Percentiles rank a stretch among this genome's conserved stretches.
These are phyloP conservation scores for Abscondita cerata DNA, from an alignment of 2,888 invertebrate genomes.

Conservation along the genomic window DNA sequence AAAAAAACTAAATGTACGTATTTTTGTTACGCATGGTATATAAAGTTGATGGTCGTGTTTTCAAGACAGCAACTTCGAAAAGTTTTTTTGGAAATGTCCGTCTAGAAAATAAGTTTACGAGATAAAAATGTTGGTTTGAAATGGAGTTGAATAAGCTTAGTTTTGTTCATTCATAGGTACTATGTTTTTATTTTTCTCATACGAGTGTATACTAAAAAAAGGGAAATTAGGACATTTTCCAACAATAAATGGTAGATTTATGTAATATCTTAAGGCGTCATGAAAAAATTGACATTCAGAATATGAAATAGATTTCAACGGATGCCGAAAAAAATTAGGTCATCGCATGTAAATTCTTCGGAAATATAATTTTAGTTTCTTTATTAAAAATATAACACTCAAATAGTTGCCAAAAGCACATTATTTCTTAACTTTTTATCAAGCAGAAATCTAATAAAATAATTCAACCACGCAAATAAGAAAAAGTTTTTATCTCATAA, in stretches of 20 bases:
- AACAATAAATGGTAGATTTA: constrained; percentile 11
- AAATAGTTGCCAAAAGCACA: constrained; percentile 1
- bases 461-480: background rate
- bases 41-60: constrained; percentile 5
- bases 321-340: constrained; percentile 7
- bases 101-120: constrained; percentile 10
- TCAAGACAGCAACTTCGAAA: constrained; percentile 5
- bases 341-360: background rate
- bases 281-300: constrained; percentile 11
- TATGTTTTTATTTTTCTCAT: constrained; percentile 2
- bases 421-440: no score
- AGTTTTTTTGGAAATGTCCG: constrained; percentile 9
- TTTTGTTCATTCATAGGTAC: constrained; percentile 11
- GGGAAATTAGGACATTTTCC: constrained; percentile 6
- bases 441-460: no score
- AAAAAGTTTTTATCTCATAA: background rate
- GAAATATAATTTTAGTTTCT: constrained; percentile 4
- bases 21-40: constrained; percentile 6
- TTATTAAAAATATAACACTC: constrained; percentile 5
- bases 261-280: constrained; percentile 7
- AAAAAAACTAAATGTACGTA: background rate
- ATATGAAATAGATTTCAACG: constrained; percentile 8
- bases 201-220: constrained; percentile 3
- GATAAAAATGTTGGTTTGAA: constrained; percentile 8
- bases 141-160: constrained; percentile 11